These are phyloP conservation scores for Peromyscus leucopus DNA, from an alignment of 2,113 vertebrate genomes.

Conservation along the genomic window DNA sequence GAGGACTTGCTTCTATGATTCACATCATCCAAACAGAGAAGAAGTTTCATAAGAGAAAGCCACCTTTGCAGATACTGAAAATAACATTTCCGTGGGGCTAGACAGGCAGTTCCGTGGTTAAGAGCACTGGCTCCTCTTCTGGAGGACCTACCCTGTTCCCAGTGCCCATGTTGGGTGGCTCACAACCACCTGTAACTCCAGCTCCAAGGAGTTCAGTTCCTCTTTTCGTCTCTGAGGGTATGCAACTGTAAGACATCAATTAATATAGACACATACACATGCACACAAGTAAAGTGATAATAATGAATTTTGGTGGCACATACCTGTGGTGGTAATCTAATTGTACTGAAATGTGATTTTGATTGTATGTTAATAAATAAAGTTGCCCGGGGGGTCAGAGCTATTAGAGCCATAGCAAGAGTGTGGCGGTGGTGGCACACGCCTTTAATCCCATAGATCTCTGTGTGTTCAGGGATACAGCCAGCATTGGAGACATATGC, in stretches of 20 bases:
- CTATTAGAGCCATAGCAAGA: too few species aligned
- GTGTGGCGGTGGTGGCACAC: too few species aligned
- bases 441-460: too few species aligned
- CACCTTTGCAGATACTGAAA: conserved; percentile 17
- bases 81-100: background rate
- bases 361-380: too few species aligned
- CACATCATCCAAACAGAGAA: background rate
- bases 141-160: background rate
- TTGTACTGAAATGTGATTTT: too few species aligned
- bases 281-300: background rate
- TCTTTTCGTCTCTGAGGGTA: background rate
- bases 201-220: background rate
- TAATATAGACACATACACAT: background rate
- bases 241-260: background rate
- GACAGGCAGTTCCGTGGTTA: background rate
- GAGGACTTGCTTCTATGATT: conserved; percentile 3
- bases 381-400: too few species aligned
- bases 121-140: background rate
- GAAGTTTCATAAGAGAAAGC: conserved; percentile 43
- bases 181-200: background rate
- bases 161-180: background rate
- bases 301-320: background rate
- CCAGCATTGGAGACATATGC: too few species aligned
- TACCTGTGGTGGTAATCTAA: too few species aligned
- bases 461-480: too few species aligned